Conservation (phyloP, 2,113 vertebrate genomes). For the Zeus faber region DNA sequence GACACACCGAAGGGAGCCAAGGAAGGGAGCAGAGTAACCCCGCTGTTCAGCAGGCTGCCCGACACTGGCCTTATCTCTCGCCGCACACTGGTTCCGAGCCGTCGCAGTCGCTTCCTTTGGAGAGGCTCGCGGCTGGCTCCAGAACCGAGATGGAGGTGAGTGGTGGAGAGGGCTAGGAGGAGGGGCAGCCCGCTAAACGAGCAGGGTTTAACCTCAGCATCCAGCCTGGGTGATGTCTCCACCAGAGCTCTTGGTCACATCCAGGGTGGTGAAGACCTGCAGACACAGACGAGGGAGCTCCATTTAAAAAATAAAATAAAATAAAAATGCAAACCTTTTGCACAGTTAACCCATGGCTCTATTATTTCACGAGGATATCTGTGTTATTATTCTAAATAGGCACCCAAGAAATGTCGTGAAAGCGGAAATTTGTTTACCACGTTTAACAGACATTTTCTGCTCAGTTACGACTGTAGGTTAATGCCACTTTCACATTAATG, state of each 20-base stretch:
- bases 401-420: too few relatives aligned
- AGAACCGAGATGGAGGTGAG: not conserved
- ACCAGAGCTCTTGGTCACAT: slow-evolving; percentile 87
- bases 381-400: too few relatives aligned
- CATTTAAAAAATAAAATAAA: too few relatives aligned
- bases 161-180: not conserved
- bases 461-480: too few relatives aligned
- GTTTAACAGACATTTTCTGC: too few relatives aligned
- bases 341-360: too few relatives aligned
- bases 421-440: too few relatives aligned
- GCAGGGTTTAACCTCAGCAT: slow-evolving; percentile 98
- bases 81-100: not conserved
- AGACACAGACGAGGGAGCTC: not conserved
- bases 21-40: slow-evolving; percentile 73
- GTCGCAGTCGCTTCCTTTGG: too few relatives aligned
- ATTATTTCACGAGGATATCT: too few relatives aligned
- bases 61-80: slow-evolving; percentile 8
- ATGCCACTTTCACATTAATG: too few relatives aligned
- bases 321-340: too few relatives aligned
- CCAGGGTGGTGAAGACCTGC: slow-evolving; percentile 90
- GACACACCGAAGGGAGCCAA: slow-evolving; percentile 38
- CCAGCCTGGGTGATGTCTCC: slow-evolving; percentile 81
- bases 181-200: slow-evolving; percentile 71
- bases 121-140: not conserved
- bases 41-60: slow-evolving; percentile 78